phyloP scores from a whole-genome alignment of 1,140 invertebrate species.

The Druon quercuslanigerum region DNA sequence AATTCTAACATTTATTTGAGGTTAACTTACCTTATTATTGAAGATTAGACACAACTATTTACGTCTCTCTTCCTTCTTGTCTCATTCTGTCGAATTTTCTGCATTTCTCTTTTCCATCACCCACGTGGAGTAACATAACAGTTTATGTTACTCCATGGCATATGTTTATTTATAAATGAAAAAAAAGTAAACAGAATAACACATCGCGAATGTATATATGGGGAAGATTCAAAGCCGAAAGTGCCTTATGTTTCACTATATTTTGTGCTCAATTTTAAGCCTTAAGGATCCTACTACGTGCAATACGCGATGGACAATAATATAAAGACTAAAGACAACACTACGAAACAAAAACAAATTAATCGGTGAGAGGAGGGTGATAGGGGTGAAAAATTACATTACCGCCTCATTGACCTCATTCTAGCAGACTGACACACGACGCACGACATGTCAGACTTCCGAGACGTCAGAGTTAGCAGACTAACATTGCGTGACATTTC shows the following conservation, averaged over 20 bases:
- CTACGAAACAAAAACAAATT: conserved; percentile 7
- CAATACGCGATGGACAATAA: background rate
- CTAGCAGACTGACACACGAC: background rate
- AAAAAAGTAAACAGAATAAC: too few relatives aligned
- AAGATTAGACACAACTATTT: background rate
- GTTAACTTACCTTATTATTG: conserved; percentile 16
- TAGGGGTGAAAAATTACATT: background rate
- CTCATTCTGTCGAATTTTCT: background rate
- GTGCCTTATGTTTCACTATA: too few relatives aligned
- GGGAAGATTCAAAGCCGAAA: too few relatives aligned
- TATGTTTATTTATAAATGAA: background rate
- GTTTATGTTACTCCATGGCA: background rate
- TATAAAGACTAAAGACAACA: background rate
- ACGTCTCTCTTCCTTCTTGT: background rate
- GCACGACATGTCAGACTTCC: too few relatives aligned
- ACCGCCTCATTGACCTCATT: background rate
- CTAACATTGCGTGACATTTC: too few relatives aligned
- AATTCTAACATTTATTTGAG: background rate
- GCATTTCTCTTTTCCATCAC: background rate
- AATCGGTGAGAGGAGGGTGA: conserved; percentile 1
- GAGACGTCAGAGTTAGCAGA: too few relatives aligned
- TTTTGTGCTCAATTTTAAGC: background rate
- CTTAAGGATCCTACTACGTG: background rate
- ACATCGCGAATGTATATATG: too few relatives aligned
- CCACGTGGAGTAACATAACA: background rate